Conservation (phyloP, 2,113 vertebrate genomes). For the Tyto alba region DNA sequence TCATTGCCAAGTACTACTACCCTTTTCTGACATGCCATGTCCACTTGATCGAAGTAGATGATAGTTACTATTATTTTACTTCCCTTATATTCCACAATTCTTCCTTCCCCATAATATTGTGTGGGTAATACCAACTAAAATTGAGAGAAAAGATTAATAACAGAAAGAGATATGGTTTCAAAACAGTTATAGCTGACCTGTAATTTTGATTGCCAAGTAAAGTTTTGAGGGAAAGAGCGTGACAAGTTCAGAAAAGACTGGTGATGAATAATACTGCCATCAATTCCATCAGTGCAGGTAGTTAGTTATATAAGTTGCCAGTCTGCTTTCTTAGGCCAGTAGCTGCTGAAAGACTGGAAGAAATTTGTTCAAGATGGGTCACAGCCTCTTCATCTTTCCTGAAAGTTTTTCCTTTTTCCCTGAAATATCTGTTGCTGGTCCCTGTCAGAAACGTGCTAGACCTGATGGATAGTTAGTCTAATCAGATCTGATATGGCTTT, state of each 20-base stretch:
- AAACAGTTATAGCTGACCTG: background rate
- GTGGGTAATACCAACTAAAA: background rate
- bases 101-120: background rate
- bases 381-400: background rate
- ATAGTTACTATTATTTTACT: background rate
- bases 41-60: background rate
- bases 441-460: background rate
- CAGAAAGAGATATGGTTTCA: background rate
- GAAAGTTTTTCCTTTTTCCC: background rate
- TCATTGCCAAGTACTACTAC: background rate
- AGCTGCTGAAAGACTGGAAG: background rate
- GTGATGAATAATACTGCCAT: background rate
- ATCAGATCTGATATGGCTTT: background rate
- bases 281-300: background rate
- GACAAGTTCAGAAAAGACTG: background rate
- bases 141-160: background rate
- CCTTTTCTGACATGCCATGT: background rate
- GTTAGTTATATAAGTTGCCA: background rate
- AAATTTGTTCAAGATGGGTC: background rate
- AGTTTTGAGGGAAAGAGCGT: background rate
- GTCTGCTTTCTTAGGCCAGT: background rate
- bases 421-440: background rate
- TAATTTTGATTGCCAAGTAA: background rate
- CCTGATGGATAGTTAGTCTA: background rate
- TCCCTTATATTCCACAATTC: background rate